Base-by-base conservation (phyloP, 2,888 invertebrate genomes). In the Chesias legatella region DNA sequence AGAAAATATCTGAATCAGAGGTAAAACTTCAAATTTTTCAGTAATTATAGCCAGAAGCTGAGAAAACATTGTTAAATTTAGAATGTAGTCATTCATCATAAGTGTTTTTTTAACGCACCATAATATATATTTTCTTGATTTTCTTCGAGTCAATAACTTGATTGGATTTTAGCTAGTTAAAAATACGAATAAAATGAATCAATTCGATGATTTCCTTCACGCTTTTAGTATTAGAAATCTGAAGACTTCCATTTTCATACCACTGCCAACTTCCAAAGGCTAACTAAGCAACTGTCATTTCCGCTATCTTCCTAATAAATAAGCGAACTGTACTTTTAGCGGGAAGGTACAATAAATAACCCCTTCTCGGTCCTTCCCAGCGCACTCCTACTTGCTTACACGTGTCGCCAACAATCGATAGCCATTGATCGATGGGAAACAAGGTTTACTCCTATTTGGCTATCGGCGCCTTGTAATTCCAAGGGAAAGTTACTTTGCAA, bases 361-460 rank as follows among this genome's bases (percentile, higher is more conserved):
- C 34, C 33, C 58, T 71, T 75, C 73, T 73, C 71, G 58, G 55
- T 47, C 48, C 58, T 60, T 50, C 53, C 20, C 40, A 56, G 66
- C 60, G 60, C 56, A 62, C 56, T 54, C 58, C 67, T 60, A 60
- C 68, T 67, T 74, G 79, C 76, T 73, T 75, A 79, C 78, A 79
- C 72, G 70, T 70, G 73, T 74, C 69, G 29, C 33, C 28, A 47
- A 33, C 51, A 48, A 59, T 68, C 70, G 71, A 68, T 72, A 70
- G 59, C 54, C 48, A 39, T 48, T 70, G 73, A 73, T 71, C 68
- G 72, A 69, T 69, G 57, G 63, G 53, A 41, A 26, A 26, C 33
- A 23, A 20, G 31, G 10, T 27, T 28, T 7, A 24, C 33, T 36
- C 33, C 17, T 42, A 29, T 45, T 38, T 27, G 11, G 17, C 9